A percentile compares a stretch with the other conserved stretches of the same genome.
These are phyloP conservation scores for Aplidium turbinatum DNA, from an alignment of 23 tunicate species.

Conservation along the genomic window DNA sequence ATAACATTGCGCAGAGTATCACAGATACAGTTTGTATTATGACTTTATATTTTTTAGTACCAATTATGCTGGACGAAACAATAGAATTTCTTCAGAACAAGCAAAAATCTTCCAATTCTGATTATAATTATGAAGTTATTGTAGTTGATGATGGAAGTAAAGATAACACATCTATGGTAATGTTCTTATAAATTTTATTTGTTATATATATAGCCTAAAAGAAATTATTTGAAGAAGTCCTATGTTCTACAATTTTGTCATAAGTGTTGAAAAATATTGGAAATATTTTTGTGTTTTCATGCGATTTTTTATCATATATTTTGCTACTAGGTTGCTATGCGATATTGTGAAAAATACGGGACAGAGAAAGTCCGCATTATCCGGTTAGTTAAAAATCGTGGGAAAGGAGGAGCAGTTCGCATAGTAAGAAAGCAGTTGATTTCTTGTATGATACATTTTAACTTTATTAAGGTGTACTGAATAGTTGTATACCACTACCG, in stretches of 20 bases:
- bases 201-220: background rate
- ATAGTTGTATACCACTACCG: too few species aligned
- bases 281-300: background rate
- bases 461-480: too few species aligned
- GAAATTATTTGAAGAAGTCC: background rate
- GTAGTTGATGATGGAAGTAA: conserved; percentile 96
- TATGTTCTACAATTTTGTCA: background rate
- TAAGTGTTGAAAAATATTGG: background rate
- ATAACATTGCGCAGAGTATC: too few species aligned
- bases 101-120: background rate
- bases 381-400: conserved; percentile 63
- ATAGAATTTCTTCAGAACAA: conserved; percentile 64
- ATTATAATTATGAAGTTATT: conserved; percentile 70
- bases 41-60: conserved; percentile 64
- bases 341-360: conserved; percentile 52
- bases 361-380: conserved; percentile 68
- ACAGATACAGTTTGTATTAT: too few species aligned
- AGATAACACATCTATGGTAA: conserved; percentile 64
- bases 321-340: conserved; percentile 49
- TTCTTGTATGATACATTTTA: background rate
- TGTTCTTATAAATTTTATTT: background rate
- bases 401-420: conserved; percentile 95
- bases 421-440: too few species aligned
- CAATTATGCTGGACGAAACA: conserved; percentile 86
- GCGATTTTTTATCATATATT: background rate